These are phyloP conservation scores for Sarcophaga rosellei DNA, from an alignment of 2,888 invertebrate species.

Conservation along the genomic window DNA sequence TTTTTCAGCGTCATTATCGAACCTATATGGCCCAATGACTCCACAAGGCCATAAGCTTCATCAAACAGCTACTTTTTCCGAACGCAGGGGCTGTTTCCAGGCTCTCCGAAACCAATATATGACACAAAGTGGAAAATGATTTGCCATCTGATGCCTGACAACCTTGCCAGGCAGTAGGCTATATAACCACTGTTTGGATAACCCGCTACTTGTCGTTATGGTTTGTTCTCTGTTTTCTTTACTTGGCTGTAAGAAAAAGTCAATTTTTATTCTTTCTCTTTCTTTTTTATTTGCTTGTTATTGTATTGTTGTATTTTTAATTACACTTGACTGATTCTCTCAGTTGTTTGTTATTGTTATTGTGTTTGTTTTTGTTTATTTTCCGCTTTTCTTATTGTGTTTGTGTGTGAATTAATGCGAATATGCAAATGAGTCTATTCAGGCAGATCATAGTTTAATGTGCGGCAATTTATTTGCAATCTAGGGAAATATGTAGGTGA, in stretches of 20 bases:
- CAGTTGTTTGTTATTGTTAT: neutral
- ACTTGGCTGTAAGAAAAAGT: neutral
- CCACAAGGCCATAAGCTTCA: too few relatives aligned
- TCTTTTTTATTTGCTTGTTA: slow-evolving; percentile 24
- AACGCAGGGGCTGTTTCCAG: too few relatives aligned
- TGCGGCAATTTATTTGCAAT: neutral
- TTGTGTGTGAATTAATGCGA: neutral
- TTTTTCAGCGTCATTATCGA: too few relatives aligned
- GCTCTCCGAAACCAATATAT: too few relatives aligned
- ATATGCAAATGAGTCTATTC: neutral
- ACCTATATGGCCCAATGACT: too few relatives aligned
- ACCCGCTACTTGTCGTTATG: neutral
- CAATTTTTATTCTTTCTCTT: neutral
- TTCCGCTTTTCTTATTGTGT: neutral
- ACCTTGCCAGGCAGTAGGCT: too few relatives aligned
- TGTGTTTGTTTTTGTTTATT: neutral
- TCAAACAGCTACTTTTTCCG: too few relatives aligned
- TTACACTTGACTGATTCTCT: slow-evolving; percentile 41
- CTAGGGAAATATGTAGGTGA: neutral
- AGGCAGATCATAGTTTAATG: neutral
- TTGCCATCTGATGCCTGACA: too few relatives aligned
- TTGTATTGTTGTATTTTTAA: slow-evolving; percentile 33
- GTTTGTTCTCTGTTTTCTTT: neutral
- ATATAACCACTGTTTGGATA: too few relatives aligned
- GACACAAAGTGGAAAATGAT: too few relatives aligned